Conservation (phyloP, 35 echinoderm and acorn worm species). For the Apostichopus parvimensis region DNA sequence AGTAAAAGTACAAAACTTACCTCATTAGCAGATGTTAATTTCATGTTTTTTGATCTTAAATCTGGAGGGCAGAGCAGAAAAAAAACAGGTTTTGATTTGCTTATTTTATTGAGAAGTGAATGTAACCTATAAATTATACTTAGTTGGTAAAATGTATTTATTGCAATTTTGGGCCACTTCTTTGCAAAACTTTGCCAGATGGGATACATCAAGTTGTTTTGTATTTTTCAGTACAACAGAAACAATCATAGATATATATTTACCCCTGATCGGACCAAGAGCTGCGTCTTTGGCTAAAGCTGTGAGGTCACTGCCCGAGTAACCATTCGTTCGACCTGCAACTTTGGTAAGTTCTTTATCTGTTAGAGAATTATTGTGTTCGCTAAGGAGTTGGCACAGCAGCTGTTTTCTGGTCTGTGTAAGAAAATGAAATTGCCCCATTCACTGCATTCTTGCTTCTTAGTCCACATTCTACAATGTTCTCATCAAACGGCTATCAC, state of each 20-base stretch:
- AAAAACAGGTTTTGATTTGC: neutral
- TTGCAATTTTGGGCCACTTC: neutral
- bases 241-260: neutral
- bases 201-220: too few species aligned
- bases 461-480: neutral
- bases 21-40: too few species aligned
- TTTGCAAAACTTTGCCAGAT: too few species aligned
- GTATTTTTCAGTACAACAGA: too few species aligned
- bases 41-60: too few species aligned
- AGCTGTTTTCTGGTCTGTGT: constrained; percentile 70
- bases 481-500: too few species aligned
- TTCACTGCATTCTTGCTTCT: neutral
- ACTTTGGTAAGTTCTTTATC: constrained; percentile 65
- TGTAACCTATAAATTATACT: neutral
- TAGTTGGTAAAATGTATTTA: neutral
- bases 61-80: too few species aligned
- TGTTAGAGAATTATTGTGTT: constrained; percentile 70
- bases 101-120: neutral
- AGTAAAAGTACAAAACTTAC: too few species aligned
- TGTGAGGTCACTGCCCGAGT: constrained; percentile 91
- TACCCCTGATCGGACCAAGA: constrained; percentile 88
- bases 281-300: constrained; percentile 93
- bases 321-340: constrained; percentile 64
- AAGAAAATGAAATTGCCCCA: neutral
- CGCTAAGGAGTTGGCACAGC: constrained; percentile 60